Base-by-base conservation (phyloP, 2,888 invertebrate species). In the Pelosia muscerda region DNA sequence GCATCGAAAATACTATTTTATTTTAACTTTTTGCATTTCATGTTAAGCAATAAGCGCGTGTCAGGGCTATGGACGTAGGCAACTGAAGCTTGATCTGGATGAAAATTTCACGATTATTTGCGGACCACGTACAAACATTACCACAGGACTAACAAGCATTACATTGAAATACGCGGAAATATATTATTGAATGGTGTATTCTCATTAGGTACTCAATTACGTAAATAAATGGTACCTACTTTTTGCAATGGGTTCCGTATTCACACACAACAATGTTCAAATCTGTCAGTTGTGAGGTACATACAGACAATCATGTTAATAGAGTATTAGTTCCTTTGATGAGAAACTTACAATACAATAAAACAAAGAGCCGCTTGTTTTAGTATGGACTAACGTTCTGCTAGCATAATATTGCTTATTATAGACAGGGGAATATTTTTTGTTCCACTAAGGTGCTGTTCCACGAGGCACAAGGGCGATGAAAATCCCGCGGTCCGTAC, bases 141-240 rank as follows among this genome's bases (percentile, higher is more conserved):
- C 49, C 49, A n/a, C 49, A 59, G 23, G 23, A 23, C 34, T 38
- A 38, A 59, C 26, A 55, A 55, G 73, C 59, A n/a, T 55, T 63
- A 81, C 77, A 83, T 77, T 78, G 67, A 69, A 74, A 71, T 65
- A 79, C 67, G 72, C 81, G 83, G 84, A 82, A 83, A 79, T 68
- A 75, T 78, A 79, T 78, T 70, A 78, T 70, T 73, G 66, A 58
- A 70, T 71, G 64, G 69, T 60, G 56, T 72, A 75, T 83, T 77
- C 76, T 78, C 77, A 77, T 79, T 77, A 77, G 71, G 49, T 65
- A 68, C 70, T 61, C 71, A 61, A 72, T 79, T 79, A 76, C 58
- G 63, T 65, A 79, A 79, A 56, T 68, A 72, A 79, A 73, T 49
- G 74, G 65, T 53, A 61, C n/a, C n/a, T n/a, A n/a, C 22, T 66